These are phyloP conservation scores for Larimichthys crocea DNA, from an alignment of 2,113 vertebrate species.

Conservation along the genomic window DNA sequence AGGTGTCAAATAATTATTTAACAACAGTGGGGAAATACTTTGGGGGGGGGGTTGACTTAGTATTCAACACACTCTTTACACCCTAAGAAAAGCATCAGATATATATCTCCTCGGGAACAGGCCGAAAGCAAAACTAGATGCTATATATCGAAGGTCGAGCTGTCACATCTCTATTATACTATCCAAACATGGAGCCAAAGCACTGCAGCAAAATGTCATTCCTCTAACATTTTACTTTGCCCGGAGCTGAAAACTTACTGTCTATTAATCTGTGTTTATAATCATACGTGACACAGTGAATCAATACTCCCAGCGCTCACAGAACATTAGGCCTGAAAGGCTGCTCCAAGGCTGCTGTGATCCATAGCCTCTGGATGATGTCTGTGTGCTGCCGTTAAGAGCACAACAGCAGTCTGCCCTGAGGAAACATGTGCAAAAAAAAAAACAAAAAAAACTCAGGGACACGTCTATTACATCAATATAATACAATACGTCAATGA, in stretches of 20 bases:
- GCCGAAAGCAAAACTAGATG: slow-evolving; percentile 34
- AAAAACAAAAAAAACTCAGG: slow-evolving; percentile 43
- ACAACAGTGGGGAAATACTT: slow-evolving; percentile 16
- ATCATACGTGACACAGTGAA: slow-evolving; percentile 69
- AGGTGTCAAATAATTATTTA: slow-evolving; percentile 41
- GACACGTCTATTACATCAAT: slow-evolving; percentile 67
- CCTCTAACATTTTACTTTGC: slow-evolving; percentile 46
- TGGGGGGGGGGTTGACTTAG: slow-evolving; percentile 14
- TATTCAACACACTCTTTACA: slow-evolving; percentile 38
- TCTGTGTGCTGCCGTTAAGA: slow-evolving; percentile 38
- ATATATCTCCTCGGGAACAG: slow-evolving; percentile 34
- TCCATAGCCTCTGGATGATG: slow-evolving; percentile 65
- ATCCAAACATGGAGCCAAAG: slow-evolving; percentile 43
- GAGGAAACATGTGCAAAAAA: slow-evolving; percentile 39
- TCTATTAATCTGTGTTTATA: slow-evolving; percentile 79
- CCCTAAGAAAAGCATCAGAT: slow-evolving; percentile 31
- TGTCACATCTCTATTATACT: slow-evolving; percentile 60
- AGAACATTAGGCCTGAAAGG: slow-evolving; percentile 66
- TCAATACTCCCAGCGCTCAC: slow-evolving; percentile 71
- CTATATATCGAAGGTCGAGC: slow-evolving; percentile 50
- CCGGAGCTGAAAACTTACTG: slow-evolving; percentile 58
- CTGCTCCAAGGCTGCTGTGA: slow-evolving; percentile 74
- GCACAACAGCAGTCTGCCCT: slow-evolving; percentile 43
- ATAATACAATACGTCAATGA: slow-evolving; percentile 14
- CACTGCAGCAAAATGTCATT: slow-evolving; percentile 40